Conservation (phyloP, 1,140 invertebrate genomes). For the Bombus haemorrhoidalis region DNA sequence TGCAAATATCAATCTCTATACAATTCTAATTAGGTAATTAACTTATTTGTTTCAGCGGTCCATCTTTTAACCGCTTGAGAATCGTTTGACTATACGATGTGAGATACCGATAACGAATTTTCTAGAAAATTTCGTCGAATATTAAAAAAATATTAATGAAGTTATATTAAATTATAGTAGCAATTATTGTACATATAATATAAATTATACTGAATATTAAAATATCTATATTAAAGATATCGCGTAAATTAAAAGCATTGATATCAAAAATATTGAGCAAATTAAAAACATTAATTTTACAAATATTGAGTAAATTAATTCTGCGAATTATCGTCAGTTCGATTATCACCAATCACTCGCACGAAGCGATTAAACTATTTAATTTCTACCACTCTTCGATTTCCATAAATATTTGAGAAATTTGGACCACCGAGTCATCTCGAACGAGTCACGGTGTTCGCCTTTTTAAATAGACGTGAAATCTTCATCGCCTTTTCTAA, state of each 20-base stretch:
- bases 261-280: not conserved
- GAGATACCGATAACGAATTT: too few species aligned
- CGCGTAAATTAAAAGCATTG: not conserved
- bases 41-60: too few species aligned
- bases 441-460: too few species aligned
- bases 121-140: too few species aligned
- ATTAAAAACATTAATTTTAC: not conserved
- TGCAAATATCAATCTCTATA: not conserved
- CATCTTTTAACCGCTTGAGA: not conserved
- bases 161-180: too few species aligned
- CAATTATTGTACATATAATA: too few species aligned
- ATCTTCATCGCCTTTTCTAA: not conserved
- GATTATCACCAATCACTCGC: not conserved
- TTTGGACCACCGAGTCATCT: not conserved
- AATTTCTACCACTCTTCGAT: not conserved
- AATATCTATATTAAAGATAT: not conserved
- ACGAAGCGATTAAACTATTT: not conserved
- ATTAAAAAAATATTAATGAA: too few species aligned
- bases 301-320: not conserved
- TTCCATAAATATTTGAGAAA: not conserved
- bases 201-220: not conserved
- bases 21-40: not conserved
- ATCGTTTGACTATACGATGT: too few species aligned
- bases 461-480: not conserved
- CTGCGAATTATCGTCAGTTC: not conserved